These are phyloP conservation scores for Euclidia mi DNA, from an alignment of 2,888 invertebrate genomes.

Conservation along the genomic window DNA sequence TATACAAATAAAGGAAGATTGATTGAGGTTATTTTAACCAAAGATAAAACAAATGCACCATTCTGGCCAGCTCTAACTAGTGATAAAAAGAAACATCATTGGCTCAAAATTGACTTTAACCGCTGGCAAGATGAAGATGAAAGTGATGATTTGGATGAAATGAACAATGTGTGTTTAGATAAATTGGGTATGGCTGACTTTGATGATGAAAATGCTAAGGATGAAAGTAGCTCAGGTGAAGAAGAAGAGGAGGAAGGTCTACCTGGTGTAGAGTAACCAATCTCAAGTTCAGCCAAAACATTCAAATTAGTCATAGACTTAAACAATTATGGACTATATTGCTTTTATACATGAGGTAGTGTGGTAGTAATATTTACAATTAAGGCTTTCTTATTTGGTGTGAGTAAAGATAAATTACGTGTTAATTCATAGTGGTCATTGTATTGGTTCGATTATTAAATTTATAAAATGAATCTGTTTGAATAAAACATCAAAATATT, in stretches of 20 bases:
- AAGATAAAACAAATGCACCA: slow-evolving; percentile 91
- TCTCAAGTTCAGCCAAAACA: slow-evolving; percentile 59
- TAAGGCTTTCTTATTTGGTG: no score
- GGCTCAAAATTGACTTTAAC: slow-evolving; percentile 99
- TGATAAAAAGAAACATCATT: slow-evolving; percentile 97
- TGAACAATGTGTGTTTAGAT: slow-evolving; percentile 66
- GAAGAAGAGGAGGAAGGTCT: slow-evolving; percentile 92
- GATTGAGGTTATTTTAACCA: slow-evolving; percentile 92
- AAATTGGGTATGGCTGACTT: slow-evolving; percentile 67
- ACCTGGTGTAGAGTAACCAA: slow-evolving; percentile 91
- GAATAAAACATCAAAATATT: no score
- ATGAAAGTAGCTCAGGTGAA: slow-evolving; percentile 93
- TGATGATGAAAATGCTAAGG: slow-evolving; percentile 82
- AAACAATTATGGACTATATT: slow-evolving; percentile 63
- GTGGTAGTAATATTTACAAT: slow-evolving; percentile 29
- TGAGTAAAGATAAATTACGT: no score
- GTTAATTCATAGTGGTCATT: no score
- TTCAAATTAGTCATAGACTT: slow-evolving; percentile 53
- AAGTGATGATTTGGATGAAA: slow-evolving; percentile 92
- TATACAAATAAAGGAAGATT: slow-evolving; percentile 92
- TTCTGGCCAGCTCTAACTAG: slow-evolving; percentile 97
- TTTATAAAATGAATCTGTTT: no score
- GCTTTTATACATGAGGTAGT: slow-evolving; percentile 66
- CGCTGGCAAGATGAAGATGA: slow-evolving; percentile 99
- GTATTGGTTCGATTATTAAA: no score